These are phyloP conservation scores for Dasypogon diadema DNA, from an alignment of 2,888 invertebrate species.

Conservation along the genomic window DNA sequence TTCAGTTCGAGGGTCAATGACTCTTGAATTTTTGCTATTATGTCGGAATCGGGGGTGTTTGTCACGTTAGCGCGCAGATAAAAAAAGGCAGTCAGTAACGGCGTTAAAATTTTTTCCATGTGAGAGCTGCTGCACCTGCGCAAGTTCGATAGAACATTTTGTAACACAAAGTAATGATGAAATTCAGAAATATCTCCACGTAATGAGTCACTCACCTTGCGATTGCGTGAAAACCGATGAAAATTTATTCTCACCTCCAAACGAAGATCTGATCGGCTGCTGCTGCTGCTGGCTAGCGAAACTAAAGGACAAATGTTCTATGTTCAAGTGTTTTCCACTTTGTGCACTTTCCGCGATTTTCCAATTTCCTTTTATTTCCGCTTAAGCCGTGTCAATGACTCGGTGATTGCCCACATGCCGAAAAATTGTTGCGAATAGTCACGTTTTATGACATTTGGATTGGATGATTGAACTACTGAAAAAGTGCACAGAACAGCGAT, in stretches of 20 bases:
- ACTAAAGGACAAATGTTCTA: too few species aligned
- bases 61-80: slow-evolving; percentile 18
- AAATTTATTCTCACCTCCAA: too few species aligned
- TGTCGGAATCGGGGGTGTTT: slow-evolving; percentile 23
- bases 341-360: slow-evolving; percentile 29
- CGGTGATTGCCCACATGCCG: slow-evolving; percentile 23
- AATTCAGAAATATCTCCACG: too few species aligned
- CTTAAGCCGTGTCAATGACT: slow-evolving; percentile 10
- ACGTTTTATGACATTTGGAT: slow-evolving; percentile 29
- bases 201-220: too few species aligned
- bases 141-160: neutral
- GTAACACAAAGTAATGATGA: slow-evolving; percentile 27
- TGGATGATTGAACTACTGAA: slow-evolving; percentile 3
- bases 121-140: neutral
- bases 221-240: too few species aligned
- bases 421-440: slow-evolving; percentile 32
- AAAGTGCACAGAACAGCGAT: slow-evolving; percentile 6
- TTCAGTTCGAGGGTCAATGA: slow-evolving; percentile 16
- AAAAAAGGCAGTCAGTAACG: slow-evolving; percentile 13
- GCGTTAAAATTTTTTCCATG: slow-evolving; percentile 6
- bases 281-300: too few species aligned
- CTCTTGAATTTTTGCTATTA: slow-evolving; percentile 23
- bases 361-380: slow-evolving; percentile 34
- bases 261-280: too few species aligned
- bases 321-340: too few species aligned